Base-by-base conservation (phyloP, 1,140 invertebrate species). In the Orchesella cincta region DNA sequence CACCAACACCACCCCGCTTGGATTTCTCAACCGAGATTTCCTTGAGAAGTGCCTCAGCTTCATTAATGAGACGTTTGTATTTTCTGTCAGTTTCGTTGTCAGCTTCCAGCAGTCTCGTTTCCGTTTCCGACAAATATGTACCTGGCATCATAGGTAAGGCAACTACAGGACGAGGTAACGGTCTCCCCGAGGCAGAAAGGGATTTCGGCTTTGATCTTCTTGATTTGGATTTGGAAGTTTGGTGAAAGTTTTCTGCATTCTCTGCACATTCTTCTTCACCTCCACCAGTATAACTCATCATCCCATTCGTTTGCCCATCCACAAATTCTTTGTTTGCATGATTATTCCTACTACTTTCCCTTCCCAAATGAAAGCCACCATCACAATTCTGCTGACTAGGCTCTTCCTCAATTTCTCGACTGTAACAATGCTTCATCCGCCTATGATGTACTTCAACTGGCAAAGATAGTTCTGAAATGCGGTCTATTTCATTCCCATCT, bases 41-140 rank as follows among this genome's bases (percentile, higher is more conserved):
- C 36, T 77, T 76, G 29, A 82, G 75, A 12, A 82, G 51, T 23
- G 77, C 77, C 52, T 82, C 81, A 14, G 81, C 81, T 52, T 82
- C 79, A 52, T 62, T 75, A n/a, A 82, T 78, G 71, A 82, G 78
- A 34, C 75, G 74, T 70, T 79, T 79, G 74, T 80, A 82, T 39
- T 80, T 80, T 71, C 75, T 35, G 67, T 80, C 79, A 18, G 75
- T 57, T 23, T 74, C 80, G 5, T 74, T 46, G 29, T 79, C 78
- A 33, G 35, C 75, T 73, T 82, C 79, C 51, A 82, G 76, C 39
- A 82, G 54, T 75, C 78, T 77, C 14, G 76, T 76, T 74, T 81
- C 78, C 77, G 77, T 81, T 73, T 81, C 80, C 33, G 80, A 81
- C 26, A 81, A 62, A 33, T 52, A 78, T 31, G 80, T 78, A 0